Percentiles rank a stretch among this genome's conserved stretches.
These are phyloP conservation scores for Mormyrops boulengeri DNA, from an alignment of 2,797 vertebrate species.

Conservation along the genomic window DNA sequence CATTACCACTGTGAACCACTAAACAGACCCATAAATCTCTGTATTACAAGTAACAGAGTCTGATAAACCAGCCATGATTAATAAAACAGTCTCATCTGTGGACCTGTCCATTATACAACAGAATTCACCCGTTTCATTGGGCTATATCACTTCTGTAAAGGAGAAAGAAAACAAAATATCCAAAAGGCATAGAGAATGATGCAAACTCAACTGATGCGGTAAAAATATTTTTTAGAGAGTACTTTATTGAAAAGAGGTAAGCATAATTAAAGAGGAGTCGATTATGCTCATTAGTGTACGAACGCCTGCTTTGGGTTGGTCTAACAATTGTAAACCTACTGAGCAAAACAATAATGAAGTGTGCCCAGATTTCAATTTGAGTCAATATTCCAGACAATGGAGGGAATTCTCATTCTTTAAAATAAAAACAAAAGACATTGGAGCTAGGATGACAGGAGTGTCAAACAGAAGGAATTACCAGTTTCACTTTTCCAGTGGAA, in stretches of 20 bases:
- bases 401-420: neutral
- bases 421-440: neutral
- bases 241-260: neutral
- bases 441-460: neutral
- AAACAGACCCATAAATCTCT: neutral
- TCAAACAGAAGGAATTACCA: neutral
- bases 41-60: neutral
- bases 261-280: conserved; percentile 4
- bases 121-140: neutral
- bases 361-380: neutral
- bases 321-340: neutral
- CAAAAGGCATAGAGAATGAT: neutral
- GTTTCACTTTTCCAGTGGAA: neutral
- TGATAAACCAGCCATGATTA: neutral
- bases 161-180: neutral
- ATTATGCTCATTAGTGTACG: conserved; percentile 9
- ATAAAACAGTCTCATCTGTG: neutral
- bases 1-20: neutral
- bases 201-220: neutral
- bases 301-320: neutral
- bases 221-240: neutral
- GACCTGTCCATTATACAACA: neutral
- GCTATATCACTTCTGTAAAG: neutral
- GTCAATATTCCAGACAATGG: neutral
- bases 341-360: neutral